These are phyloP conservation scores for Gymnogyps californianus DNA, from an alignment of 2,113 vertebrate genomes.

Conservation along the genomic window DNA sequence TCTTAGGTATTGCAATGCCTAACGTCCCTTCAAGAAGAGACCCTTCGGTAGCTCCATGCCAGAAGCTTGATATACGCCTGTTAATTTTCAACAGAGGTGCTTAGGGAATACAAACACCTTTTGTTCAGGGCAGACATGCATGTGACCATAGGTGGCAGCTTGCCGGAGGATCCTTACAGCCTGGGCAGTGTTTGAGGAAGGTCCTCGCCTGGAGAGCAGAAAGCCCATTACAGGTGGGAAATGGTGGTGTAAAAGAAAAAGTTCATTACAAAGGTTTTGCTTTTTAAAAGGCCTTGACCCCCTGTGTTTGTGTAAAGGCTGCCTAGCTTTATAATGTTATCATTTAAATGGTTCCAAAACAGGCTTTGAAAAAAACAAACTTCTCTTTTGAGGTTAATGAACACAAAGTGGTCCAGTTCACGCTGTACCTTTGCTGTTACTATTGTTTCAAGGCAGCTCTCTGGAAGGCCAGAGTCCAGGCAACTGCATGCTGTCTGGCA, in stretches of 20 bases:
- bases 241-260: not conserved
- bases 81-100: not conserved
- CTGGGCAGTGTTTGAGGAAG: not conserved
- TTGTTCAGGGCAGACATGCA: not conserved
- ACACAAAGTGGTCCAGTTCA: not conserved
- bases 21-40: not conserved
- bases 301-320: not conserved
- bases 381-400: constrained; percentile 7
- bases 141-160: not conserved
- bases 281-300: not conserved
- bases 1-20: not conserved
- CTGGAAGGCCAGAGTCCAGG: not conserved
- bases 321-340: not conserved
- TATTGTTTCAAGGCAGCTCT: constrained; percentile 34
- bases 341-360: not conserved
- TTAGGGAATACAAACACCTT: not conserved
- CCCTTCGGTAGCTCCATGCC: not conserved
- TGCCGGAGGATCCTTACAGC: not conserved
- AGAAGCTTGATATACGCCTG: not conserved
- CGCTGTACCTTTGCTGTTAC: constrained; percentile 1
- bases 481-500: not conserved
- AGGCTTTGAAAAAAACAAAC: not conserved
- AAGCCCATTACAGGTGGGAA: not conserved
- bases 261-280: not conserved
- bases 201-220: not conserved